Conservation (phyloP, 1,140 invertebrate genomes). For the Ceratina japonica region DNA sequence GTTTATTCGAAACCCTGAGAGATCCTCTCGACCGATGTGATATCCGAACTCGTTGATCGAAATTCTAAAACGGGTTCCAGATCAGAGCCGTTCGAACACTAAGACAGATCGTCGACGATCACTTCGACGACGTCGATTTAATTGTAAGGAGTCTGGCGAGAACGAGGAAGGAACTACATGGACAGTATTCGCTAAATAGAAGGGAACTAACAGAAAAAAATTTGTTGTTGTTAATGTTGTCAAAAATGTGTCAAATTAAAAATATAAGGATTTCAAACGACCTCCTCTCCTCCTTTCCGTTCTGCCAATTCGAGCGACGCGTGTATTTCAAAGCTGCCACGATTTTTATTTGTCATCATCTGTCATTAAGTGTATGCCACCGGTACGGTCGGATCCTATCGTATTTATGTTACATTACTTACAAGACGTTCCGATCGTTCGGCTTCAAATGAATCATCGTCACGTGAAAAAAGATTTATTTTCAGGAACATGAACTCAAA, state of each 20-base stretch:
- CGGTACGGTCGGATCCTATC: constrained; percentile 27
- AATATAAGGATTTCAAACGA: constrained; percentile 76
- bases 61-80: background rate
- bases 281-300: constrained; percentile 36
- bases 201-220: constrained; percentile 64
- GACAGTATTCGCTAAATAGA: constrained; percentile 37
- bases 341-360: constrained; percentile 45
- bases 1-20: background rate
- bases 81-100: constrained; percentile 17
- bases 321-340: constrained; percentile 14
- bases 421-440: constrained; percentile 63
- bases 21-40: background rate
- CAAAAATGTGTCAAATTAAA: constrained; percentile 77
- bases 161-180: constrained; percentile 46
- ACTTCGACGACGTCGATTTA: constrained; percentile 11
- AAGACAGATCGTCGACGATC: background rate
- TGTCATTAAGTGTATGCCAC: constrained; percentile 39
- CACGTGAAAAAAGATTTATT: constrained; percentile 8
- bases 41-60: background rate
- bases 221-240: constrained; percentile 76
- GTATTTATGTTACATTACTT: constrained; percentile 73
- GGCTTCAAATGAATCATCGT: constrained; percentile 12
- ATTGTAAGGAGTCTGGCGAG: constrained; percentile 37
- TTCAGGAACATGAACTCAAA: background rate
- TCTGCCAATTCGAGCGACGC: background rate